Evolutionary conservation across 2,797 vertebrate genomes (phyloP).

Genomic region (Microhierax caerulescens): DNA sequence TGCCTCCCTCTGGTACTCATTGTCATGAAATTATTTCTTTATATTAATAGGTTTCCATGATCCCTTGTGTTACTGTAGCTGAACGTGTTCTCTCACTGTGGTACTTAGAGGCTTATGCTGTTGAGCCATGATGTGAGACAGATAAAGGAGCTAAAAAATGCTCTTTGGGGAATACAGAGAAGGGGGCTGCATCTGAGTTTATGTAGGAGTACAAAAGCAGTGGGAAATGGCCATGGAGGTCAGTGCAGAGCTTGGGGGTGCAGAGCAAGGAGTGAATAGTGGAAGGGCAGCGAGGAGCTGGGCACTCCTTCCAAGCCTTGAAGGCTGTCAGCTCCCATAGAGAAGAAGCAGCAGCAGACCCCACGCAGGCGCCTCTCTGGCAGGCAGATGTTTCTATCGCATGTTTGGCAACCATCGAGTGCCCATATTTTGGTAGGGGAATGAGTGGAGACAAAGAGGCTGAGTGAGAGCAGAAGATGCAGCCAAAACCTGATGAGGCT

Average conservation of each 20-base stretch:
- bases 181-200: background rate
- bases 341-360: background rate
- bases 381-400: background rate
- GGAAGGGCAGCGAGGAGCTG: background rate
- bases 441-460: background rate
- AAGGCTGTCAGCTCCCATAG: background rate
- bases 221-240: background rate
- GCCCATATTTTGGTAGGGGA: background rate
- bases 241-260: background rate
- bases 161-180: background rate
- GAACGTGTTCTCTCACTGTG: fast-evolving
- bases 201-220: background rate
- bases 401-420: background rate
- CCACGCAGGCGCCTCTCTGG: background rate
- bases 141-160: background rate
- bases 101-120: background rate
- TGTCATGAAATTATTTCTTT: background rate
- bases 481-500: background rate
- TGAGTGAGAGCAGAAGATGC: background rate
- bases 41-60: background rate
- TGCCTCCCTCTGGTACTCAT: background rate
- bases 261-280: background rate
- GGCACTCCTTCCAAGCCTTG: background rate
- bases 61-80: background rate
- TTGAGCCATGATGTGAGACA: background rate